A percentile compares a stretch with the other conserved stretches of the same genome.
Conservation (phyloP, 2,888 invertebrate genomes). For the Agrochola circellaris region DNA sequence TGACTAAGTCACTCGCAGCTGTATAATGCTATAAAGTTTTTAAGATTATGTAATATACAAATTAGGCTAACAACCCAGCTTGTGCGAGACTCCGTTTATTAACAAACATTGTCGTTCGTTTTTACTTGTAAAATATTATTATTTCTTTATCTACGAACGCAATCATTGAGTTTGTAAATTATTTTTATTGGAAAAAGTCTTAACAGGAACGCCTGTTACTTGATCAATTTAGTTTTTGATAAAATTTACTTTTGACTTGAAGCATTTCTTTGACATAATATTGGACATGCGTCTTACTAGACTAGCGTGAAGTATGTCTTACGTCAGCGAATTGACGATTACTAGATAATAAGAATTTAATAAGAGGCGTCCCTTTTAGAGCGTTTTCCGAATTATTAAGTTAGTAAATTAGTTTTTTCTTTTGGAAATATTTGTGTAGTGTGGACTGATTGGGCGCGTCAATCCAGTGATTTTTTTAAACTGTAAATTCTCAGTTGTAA, state of each 20-base stretch:
- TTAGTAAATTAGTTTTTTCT: conserved; percentile 80
- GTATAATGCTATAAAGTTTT: conserved; percentile 52
- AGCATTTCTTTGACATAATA: conserved; percentile 51
- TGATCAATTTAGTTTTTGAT: conserved; percentile 64
- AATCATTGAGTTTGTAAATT: conserved; percentile 89
- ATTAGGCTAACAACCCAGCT: conserved; percentile 61
- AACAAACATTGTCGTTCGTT: conserved; percentile 73
- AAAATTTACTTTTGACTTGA: conserved; percentile 58
- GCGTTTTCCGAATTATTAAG: conserved; percentile 76
- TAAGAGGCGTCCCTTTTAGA: conserved; percentile 74
- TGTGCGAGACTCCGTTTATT: conserved; percentile 64
- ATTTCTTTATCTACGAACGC: conserved; percentile 83
- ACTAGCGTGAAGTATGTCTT: conserved; percentile 30
- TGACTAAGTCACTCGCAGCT: conserved; percentile 63
- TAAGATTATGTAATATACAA: conserved; percentile 62
- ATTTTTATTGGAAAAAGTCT: conserved; percentile 81
- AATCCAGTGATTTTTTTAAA: conserved; percentile 70
- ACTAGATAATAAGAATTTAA: conserved; percentile 62
- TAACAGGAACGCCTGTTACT: conserved; percentile 72
- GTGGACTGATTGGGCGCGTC: conserved; percentile 71
- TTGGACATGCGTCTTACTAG: conserved; percentile 41
- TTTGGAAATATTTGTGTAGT: conserved; percentile 83
- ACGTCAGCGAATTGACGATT: conserved; percentile 53
- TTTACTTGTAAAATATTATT: conserved; percentile 86
- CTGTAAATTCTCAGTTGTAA: conserved; percentile 76